Percentiles rank a stretch among this genome's conserved stretches.
These are phyloP conservation scores for Melanotaenia duboulayi DNA, from an alignment of 2,113 vertebrate genomes.

Conservation along the genomic window DNA sequence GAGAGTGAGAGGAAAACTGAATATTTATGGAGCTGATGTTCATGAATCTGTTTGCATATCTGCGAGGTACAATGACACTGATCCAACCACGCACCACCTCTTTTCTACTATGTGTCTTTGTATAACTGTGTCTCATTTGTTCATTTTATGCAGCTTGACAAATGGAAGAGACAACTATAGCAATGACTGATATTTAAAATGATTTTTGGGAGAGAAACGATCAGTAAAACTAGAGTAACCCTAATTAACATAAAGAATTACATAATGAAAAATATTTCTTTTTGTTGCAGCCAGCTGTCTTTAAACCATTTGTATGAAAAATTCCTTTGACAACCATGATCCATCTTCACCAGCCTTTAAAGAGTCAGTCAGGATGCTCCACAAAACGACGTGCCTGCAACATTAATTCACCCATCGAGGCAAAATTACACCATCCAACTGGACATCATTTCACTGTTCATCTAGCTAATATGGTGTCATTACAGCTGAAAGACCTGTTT, in stretches of 20 bases:
- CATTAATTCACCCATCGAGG: conserved; percentile 22
- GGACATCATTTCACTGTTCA: conserved; percentile 46
- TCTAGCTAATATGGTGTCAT: conserved; percentile 28
- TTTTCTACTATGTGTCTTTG: background rate
- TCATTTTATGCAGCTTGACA: background rate
- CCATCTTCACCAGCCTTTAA: conserved; percentile 28
- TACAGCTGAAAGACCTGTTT: conserved; percentile 34
- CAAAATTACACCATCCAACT: conserved; percentile 34
- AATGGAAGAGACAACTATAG: background rate
- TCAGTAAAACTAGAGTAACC: conserved; percentile 5
- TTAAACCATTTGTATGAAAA: conserved; percentile 31
- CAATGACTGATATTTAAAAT: background rate
- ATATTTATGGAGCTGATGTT: conserved; percentile 25
- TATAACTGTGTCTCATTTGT: background rate
- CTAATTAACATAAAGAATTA: conserved; percentile 2
- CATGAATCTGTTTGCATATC: background rate
- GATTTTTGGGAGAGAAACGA: background rate
- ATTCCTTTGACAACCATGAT: conserved; percentile 29
- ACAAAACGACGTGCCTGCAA: conserved; percentile 21
- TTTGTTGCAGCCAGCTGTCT: conserved; percentile 22
- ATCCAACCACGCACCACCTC: too few species aligned
- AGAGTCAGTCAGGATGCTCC: conserved; percentile 36
- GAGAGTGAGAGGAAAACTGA: conserved; percentile 12
- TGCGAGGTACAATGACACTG: background rate
- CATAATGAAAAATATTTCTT: background rate